phyloP scores from a whole-genome alignment of 2,888 invertebrate genomes.

The Hirtodrosophila cameraria region DNA sequence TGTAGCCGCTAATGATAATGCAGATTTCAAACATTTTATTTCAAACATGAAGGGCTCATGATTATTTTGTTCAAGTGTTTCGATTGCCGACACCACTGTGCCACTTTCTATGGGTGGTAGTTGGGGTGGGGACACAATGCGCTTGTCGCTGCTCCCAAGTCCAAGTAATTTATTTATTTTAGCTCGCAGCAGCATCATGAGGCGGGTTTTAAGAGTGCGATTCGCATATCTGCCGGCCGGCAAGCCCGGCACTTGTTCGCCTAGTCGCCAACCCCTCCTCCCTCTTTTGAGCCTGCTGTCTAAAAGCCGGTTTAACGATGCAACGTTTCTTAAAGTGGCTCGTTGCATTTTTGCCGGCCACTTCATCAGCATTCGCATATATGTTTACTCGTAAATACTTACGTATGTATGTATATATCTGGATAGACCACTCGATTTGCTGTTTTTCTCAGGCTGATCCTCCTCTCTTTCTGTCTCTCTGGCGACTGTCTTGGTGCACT shows the following conservation, averaged over 20 bases:
- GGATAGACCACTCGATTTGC: slow-evolving; percentile 15
- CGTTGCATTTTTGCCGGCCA: slow-evolving; percentile 67
- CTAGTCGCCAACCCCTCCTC: slow-evolving; percentile 25
- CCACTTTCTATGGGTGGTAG: slow-evolving; percentile 52
- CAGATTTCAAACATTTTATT: slow-evolving; percentile 36
- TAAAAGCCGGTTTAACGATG: slow-evolving; percentile 65
- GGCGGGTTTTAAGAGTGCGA: slow-evolving; percentile 18
- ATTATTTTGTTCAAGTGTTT: slow-evolving; percentile 45
- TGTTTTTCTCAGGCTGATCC: slow-evolving; percentile 27
- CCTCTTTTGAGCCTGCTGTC: slow-evolving; percentile 29
- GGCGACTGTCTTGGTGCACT: slow-evolving; percentile 33
- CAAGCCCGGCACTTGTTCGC: slow-evolving; percentile 52
- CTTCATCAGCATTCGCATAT: slow-evolving; percentile 48
- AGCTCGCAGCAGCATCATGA: slow-evolving; percentile 29
- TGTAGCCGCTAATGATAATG: slow-evolving; percentile 53
- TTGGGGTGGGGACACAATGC: slow-evolving; percentile 12
- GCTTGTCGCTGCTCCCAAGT: slow-evolving; percentile 20
- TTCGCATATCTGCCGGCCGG: slow-evolving; percentile 41
- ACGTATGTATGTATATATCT: slow-evolving; percentile 10
- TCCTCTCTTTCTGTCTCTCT: slow-evolving; percentile 6
- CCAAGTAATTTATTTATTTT: slow-evolving; percentile 39
- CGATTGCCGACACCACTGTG: slow-evolving; percentile 48
- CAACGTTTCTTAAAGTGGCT: slow-evolving; percentile 61
- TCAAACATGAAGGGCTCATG: slow-evolving; percentile 48
- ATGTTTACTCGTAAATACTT: too few relatives aligned